Evolutionary conservation across 2,888 invertebrate species (phyloP).

Genomic region (Drosophila mettleri): DNA sequence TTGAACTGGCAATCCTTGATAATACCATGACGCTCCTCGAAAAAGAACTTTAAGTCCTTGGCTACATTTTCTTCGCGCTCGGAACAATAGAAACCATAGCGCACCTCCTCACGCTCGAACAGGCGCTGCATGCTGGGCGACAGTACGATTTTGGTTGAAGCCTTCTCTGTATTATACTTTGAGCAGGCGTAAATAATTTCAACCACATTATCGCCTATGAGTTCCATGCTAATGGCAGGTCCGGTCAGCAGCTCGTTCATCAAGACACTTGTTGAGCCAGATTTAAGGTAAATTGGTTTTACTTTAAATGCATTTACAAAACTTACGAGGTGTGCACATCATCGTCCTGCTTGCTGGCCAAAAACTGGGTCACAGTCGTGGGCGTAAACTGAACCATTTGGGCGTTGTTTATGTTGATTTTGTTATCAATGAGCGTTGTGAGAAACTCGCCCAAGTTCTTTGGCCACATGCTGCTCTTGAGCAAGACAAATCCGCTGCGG

Average conservation of each 20-base stretch:
- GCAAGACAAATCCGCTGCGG: slow-evolving; percentile 90
- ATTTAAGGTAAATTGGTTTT: not conserved
- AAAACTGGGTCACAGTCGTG: slow-evolving; percentile 89
- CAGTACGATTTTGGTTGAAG: slow-evolving; percentile 45
- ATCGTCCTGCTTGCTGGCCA: slow-evolving; percentile 86
- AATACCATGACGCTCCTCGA: slow-evolving; percentile 86
- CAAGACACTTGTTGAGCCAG: slow-evolving; percentile 59
- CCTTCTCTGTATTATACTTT: slow-evolving; percentile 57
- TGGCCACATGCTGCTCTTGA: slow-evolving; percentile 91
- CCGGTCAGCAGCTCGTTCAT: slow-evolving; percentile 79
- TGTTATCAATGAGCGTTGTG: slow-evolving; percentile 87
- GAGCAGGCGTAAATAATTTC: slow-evolving; percentile 77
- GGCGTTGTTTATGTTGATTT: slow-evolving; percentile 88
- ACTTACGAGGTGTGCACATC: slow-evolving; percentile 88
- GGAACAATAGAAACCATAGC: slow-evolving; percentile 90
- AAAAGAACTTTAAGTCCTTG: slow-evolving; percentile 87
- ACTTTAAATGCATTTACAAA: not conserved
- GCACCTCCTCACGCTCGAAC: slow-evolving; percentile 89
- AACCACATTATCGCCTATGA: slow-evolving; percentile 83
- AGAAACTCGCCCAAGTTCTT: slow-evolving; percentile 91
- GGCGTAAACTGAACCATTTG: slow-evolving; percentile 89
- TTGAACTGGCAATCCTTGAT: slow-evolving; percentile 87
- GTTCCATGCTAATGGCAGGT: slow-evolving; percentile 81
- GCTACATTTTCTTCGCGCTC: slow-evolving; percentile 85
- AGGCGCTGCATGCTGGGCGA: slow-evolving; percentile 86